phyloP scores from a whole-genome alignment of 2,888 invertebrate genomes.

The Oscheius sp. region DNA sequence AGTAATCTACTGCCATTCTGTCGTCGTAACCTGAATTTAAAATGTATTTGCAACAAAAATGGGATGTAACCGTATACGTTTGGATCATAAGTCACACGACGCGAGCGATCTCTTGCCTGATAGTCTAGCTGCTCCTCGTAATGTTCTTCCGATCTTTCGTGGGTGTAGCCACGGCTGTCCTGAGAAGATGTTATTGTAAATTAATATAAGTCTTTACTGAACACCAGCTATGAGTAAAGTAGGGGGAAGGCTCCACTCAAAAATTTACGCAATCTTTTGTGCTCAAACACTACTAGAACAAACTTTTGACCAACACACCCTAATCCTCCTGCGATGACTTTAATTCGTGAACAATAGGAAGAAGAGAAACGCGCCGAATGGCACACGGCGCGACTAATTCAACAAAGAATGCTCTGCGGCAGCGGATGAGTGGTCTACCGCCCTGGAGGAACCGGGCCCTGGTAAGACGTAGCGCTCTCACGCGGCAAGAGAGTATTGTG shows the following conservation, averaged over 20 bases:
- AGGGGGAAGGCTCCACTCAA: no score
- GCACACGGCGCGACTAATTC: conserved; percentile 35
- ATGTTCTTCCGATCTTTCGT: conserved; percentile 48
- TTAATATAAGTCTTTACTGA: not conserved
- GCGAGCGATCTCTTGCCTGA: conserved; percentile 46
- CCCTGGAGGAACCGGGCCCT: conserved; percentile 28
- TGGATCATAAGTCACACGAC: conserved; percentile 31
- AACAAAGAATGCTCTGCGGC: conserved; percentile 34
- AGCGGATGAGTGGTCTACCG: conserved; percentile 18
- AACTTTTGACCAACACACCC: no score
- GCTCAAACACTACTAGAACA: no score
- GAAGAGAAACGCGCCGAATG: not conserved
- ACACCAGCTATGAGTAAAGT: no score
- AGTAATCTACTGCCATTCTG: conserved; percentile 64
- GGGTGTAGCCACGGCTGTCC: conserved; percentile 50
- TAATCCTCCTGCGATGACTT: not conserved
- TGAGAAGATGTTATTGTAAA: not conserved
- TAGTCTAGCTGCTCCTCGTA: conserved; percentile 54
- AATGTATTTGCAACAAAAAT: not conserved
- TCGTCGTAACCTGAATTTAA: conserved; percentile 31
- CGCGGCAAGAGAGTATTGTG: conserved; percentile 14
- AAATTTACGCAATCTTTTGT: not conserved
- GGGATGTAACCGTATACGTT: conserved; percentile 13
- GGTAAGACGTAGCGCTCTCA: conserved; percentile 34
- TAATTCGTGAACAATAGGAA: conserved; percentile 11